A percentile compares a stretch with the other conserved stretches of the same genome.
These are phyloP conservation scores for Nothocercus nigrocapillus DNA, from an alignment of 2,113 vertebrate genomes.

Conservation along the genomic window DNA sequence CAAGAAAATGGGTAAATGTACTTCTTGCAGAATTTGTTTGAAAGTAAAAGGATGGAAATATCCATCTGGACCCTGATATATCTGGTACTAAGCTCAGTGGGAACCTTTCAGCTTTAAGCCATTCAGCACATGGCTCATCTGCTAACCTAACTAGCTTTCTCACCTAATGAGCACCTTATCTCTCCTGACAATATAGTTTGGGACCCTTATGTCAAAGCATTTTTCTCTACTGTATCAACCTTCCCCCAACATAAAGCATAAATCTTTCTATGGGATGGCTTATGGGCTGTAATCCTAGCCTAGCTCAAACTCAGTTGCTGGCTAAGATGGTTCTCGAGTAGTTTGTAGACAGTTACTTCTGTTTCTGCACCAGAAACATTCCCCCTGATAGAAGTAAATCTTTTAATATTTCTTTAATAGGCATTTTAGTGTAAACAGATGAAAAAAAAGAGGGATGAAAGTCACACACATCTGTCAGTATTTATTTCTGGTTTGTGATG, in stretches of 20 bases:
- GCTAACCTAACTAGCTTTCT: not conserved
- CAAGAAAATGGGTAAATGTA: not conserved
- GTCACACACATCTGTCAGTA: not conserved
- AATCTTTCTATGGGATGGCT: not conserved
- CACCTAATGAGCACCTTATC: not conserved
- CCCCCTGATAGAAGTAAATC: not conserved
- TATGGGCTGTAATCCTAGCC: not conserved
- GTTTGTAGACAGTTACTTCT: not conserved
- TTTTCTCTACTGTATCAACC: not conserved
- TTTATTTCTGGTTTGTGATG: not conserved
- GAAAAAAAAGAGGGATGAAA: not conserved
- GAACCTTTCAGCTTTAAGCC: not conserved
- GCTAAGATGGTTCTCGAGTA: not conserved
- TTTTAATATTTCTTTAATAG: not conserved
- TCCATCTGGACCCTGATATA: not conserved
- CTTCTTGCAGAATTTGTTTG: not conserved
- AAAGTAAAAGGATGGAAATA: not conserved
- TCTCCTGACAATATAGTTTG: not conserved
- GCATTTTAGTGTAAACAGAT: not conserved
- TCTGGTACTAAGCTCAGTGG: not conserved
- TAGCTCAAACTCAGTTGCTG: not conserved
- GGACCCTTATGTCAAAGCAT: not conserved
- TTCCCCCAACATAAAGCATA: not conserved
- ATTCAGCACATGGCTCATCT: conserved; percentile 27
- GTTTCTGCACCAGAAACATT: not conserved